Percentiles rank a stretch among this genome's conserved stretches.
phyloP scores from a whole-genome alignment of 2,888 invertebrate genomes.

The Epinotia nisella region DNA sequence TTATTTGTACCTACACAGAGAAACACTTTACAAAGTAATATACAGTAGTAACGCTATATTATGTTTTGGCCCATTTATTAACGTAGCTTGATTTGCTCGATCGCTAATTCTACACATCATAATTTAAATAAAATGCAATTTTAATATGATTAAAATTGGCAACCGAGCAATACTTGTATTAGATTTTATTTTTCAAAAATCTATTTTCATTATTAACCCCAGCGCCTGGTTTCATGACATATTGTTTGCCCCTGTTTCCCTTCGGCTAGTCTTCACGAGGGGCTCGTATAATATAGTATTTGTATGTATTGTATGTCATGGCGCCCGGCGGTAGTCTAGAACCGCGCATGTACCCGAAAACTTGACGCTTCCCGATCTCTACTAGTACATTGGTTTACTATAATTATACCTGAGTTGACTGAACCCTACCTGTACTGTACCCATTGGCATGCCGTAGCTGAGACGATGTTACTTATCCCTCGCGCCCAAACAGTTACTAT shows the following conservation, averaged over 20 bases:
- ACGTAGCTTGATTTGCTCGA: slow-evolving; percentile 75
- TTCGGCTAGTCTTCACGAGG: slow-evolving; percentile 37
- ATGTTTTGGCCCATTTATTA: slow-evolving; percentile 77
- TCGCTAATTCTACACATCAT: slow-evolving; percentile 62
- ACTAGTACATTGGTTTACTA: slow-evolving; percentile 47
- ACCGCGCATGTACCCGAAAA: slow-evolving; percentile 70
- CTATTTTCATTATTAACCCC: slow-evolving; percentile 62
- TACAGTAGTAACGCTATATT: slow-evolving; percentile 75
- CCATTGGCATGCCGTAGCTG: slow-evolving; percentile 82
- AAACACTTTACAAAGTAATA: slow-evolving; percentile 81
- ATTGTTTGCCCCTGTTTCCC: slow-evolving; percentile 46
- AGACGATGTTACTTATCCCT: slow-evolving; percentile 83
- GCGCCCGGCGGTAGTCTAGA: slow-evolving; percentile 57
- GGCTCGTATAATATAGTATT: slow-evolving; percentile 44
- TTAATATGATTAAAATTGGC: slow-evolving; percentile 59
- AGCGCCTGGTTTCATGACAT: slow-evolving; percentile 78
- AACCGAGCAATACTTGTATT: slow-evolving; percentile 72
- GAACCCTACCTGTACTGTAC: slow-evolving; percentile 60
- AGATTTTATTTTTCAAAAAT: slow-evolving; percentile 69
- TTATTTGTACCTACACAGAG: slow-evolving; percentile 82
- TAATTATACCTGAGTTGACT: slow-evolving; percentile 68
- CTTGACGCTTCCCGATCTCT: slow-evolving; percentile 72
- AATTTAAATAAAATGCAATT: background rate
- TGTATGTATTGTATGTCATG: slow-evolving; percentile 64
- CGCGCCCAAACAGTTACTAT: slow-evolving; percentile 81